Conservation (phyloP, 2,113 vertebrate genomes). For the Nestor notabilis region DNA sequence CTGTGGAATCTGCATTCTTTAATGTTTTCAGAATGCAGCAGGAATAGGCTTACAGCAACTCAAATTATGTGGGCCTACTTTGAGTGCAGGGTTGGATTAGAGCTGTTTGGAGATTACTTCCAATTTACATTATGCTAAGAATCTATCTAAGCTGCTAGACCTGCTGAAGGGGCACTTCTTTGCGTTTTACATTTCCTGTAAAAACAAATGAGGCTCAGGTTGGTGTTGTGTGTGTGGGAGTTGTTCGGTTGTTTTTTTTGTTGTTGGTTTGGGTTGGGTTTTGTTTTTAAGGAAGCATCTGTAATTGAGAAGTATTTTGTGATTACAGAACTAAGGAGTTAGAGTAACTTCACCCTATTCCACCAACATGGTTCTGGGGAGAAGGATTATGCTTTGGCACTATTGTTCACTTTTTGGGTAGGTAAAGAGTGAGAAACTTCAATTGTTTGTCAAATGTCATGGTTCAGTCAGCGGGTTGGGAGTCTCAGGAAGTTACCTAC, state of each 20-base stretch:
- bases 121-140: background rate
- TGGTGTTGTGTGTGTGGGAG: background rate
- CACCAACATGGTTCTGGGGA: background rate
- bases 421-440: background rate
- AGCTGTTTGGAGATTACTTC: background rate
- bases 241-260: background rate
- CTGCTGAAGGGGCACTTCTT: background rate
- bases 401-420: background rate
- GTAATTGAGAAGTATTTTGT: background rate
- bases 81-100: background rate
- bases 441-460: background rate
- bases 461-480: background rate
- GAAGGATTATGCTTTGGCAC: background rate
- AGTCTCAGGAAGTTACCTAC: background rate
- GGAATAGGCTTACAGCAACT: background rate
- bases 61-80: background rate
- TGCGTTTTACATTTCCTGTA: background rate
- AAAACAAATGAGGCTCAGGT: background rate
- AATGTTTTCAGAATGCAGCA: background rate
- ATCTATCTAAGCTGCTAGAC: background rate
- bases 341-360: background rate
- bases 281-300: background rate
- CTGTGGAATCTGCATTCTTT: background rate
- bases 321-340: background rate
- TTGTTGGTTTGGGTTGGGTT: background rate